These are phyloP conservation scores for Anagrus nilaparvatae DNA, from an alignment of 1,140 invertebrate genomes.

Conservation along the genomic window DNA sequence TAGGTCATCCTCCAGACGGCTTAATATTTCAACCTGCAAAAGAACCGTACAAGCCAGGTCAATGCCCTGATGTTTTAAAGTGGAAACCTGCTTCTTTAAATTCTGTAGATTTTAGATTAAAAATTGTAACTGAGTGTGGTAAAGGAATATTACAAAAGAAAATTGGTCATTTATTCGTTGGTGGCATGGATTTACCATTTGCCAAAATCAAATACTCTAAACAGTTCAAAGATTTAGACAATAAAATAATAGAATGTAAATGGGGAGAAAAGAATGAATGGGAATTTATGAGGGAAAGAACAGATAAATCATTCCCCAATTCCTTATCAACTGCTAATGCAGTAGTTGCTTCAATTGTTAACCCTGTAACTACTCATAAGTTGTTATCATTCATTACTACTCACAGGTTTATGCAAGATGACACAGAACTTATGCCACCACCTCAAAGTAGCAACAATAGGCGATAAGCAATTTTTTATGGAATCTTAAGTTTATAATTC, in stretches of 20 bases:
- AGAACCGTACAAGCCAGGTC: slow-evolving; percentile 76
- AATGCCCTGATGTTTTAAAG: slow-evolving; percentile 79
- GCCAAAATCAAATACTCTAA: slow-evolving; percentile 67
- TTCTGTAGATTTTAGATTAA: slow-evolving; percentile 90
- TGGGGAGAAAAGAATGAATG: slow-evolving; percentile 59
- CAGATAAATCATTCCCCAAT: slow-evolving; percentile 96
- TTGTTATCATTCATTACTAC: slow-evolving; percentile 65
- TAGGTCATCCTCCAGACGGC: slow-evolving; percentile 94
- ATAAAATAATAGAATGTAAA: slow-evolving; percentile 96
- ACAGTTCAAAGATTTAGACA: slow-evolving; percentile 66
- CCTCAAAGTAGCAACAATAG: slow-evolving; percentile 35
- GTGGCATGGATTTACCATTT: slow-evolving; percentile 56
- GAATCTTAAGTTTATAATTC: slow-evolving; percentile 15
- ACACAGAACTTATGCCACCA: slow-evolving; percentile 55
- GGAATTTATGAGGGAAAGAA: slow-evolving; percentile 93
- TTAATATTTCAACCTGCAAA: slow-evolving; percentile 92
- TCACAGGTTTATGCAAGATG: slow-evolving; percentile 47
- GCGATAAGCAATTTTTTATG: slow-evolving; percentile 18
- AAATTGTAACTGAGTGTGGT: slow-evolving; percentile 63
- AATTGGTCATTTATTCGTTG: slow-evolving; percentile 73
- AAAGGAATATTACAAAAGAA: slow-evolving; percentile 64
- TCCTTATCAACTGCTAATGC: slow-evolving; percentile 66
- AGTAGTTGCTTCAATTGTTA: slow-evolving; percentile 56
- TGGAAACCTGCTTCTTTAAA: slow-evolving; percentile 95
- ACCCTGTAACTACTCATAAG: slow-evolving; percentile 73